Evolutionary conservation across 2,113 vertebrate genomes (phyloP).

Genomic region (Nannobrachium achirus): DNA sequence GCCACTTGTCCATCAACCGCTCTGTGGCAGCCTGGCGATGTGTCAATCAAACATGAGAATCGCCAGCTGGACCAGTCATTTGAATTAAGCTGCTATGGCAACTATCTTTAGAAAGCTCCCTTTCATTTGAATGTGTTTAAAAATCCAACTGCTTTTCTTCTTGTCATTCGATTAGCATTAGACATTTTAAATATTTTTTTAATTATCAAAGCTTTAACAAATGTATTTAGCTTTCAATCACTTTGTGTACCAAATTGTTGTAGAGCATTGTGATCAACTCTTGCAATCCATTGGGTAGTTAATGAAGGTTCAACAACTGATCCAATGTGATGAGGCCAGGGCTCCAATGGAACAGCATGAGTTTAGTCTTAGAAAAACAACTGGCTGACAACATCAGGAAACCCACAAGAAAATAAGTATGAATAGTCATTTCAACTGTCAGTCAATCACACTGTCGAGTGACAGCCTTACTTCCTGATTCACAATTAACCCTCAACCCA

Average conservation of each 20-base stretch:
- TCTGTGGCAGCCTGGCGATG: constrained; percentile 60
- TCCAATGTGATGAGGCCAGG: constrained; percentile 8
- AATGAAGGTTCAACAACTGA: neutral
- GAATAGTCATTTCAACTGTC: constrained; percentile 16
- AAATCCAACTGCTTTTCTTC: constrained; percentile 40
- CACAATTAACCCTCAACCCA: constrained; percentile 44
- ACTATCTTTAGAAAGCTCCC: constrained; percentile 44
- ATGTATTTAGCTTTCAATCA: neutral
- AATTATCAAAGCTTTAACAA: constrained; percentile 19
- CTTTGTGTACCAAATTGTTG: constrained; percentile 14
- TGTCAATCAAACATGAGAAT: constrained; percentile 75
- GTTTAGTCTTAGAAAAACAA: constrained; percentile 9
- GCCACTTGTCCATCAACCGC: constrained; percentile 78
- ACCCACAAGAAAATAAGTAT: too few relatives aligned
- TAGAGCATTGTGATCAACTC: constrained; percentile 4
- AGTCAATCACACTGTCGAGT: constrained; percentile 36
- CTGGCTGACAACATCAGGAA: constrained; percentile 2
- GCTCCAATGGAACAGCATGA: constrained; percentile 6
- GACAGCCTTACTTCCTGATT: constrained; percentile 34
- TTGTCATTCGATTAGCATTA: constrained; percentile 18
- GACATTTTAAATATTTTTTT: constrained; percentile 25
- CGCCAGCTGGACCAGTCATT: constrained; percentile 59
- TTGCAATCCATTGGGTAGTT: neutral
- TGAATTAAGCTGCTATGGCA: constrained; percentile 52
- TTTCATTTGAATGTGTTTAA: constrained; percentile 39